phyloP scores from a whole-genome alignment of 2,797 vertebrate species.

The Phrynocephalus forsythii region DNA sequence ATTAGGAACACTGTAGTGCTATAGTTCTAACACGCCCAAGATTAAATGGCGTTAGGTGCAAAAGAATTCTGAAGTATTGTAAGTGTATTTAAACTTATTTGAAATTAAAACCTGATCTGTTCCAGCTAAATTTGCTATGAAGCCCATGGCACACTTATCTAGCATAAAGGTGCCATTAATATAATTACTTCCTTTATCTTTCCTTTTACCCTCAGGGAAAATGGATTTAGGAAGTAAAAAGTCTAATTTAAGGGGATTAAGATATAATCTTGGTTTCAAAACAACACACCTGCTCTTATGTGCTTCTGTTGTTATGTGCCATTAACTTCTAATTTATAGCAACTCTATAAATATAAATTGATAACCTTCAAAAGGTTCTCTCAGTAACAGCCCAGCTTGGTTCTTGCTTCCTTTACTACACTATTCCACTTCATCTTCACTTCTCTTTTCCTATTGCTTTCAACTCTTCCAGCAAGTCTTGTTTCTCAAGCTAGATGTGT shows the following conservation, averaged over 20 bases:
- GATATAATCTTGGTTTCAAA: constrained; percentile 19
- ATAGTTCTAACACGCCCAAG: not conserved
- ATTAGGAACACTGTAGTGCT: not conserved
- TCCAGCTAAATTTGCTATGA: constrained; percentile 29
- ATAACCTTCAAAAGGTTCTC: too few relatives aligned
- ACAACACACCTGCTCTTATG: not conserved
- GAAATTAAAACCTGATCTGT: constrained; percentile 24
- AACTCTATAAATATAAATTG: too few relatives aligned
- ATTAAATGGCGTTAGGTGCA: not conserved
- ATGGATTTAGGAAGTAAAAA: constrained; percentile 42
- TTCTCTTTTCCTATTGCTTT: too few relatives aligned
- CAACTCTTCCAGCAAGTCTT: too few relatives aligned
- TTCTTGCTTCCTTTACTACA: too few relatives aligned
- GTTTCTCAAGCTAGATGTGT: too few relatives aligned
- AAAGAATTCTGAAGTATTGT: constrained; percentile 17
- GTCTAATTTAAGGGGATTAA: constrained; percentile 37
- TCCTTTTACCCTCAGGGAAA: constrained; percentile 29
- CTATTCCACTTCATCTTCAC: too few relatives aligned
- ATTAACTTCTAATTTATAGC: too few relatives aligned
- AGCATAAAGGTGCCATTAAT: constrained; percentile 19
- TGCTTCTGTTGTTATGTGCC: not conserved
- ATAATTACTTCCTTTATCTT: constrained; percentile 39
- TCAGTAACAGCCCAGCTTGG: too few relatives aligned
- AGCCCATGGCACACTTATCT: constrained; percentile 11
- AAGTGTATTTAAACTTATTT: constrained; percentile 6